Evolutionary conservation across 2,113 vertebrate species (phyloP).

Genomic region (Charadrius vociferus): DNA sequence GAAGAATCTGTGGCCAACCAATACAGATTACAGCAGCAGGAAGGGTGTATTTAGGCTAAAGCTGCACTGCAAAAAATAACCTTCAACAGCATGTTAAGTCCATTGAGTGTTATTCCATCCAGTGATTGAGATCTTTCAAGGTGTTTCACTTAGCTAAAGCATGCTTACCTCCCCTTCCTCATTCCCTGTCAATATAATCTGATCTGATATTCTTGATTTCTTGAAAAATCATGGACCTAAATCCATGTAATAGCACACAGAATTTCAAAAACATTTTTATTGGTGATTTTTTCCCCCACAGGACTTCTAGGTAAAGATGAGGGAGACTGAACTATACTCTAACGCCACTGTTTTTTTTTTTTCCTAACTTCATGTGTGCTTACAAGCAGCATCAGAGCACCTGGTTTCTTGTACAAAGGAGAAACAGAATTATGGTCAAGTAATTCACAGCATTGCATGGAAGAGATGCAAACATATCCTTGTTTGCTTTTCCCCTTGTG

Average conservation of each 20-base stretch:
- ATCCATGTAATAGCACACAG: neutral
- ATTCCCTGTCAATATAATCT: neutral
- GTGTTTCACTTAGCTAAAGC: neutral
- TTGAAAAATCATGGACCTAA: neutral
- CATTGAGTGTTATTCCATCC: neutral
- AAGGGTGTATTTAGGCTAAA: neutral
- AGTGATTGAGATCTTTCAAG: neutral
- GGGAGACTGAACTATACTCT: neutral
- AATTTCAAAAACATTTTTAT: neutral
- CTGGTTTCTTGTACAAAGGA: neutral
- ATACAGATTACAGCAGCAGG: neutral
- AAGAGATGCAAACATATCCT: neutral
- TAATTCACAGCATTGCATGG: neutral
- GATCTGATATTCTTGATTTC: neutral
- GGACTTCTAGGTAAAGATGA: neutral
- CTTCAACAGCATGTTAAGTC: neutral
- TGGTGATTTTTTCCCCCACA: neutral
- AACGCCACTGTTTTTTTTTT: fast-evolving
- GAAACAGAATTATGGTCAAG: neutral
- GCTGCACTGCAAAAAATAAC: neutral
- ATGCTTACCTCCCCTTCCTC: neutral
- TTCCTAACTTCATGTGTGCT: neutral
- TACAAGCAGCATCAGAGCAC: neutral
- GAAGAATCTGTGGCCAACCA: neutral
- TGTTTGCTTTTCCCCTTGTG: neutral